Conservation (phyloP, 2,797 vertebrate genomes). For the Melanotaenia trifasciata region DNA sequence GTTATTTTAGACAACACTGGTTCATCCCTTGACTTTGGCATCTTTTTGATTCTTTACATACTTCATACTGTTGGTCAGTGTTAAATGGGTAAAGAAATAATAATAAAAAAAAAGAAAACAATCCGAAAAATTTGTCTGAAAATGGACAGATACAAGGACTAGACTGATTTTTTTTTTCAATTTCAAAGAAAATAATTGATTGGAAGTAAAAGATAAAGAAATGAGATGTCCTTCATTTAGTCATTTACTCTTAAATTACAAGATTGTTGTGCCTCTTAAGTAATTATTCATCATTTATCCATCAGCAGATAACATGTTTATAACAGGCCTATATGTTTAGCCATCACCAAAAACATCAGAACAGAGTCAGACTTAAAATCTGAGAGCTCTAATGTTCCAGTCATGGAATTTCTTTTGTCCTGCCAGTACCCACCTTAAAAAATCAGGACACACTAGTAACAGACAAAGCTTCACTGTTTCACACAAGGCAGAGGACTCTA, state of each 20-base stretch:
- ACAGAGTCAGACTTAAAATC: not conserved
- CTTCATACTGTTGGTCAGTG: not conserved
- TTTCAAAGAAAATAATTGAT: not conserved
- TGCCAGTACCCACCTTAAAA: slow-evolving; percentile 4
- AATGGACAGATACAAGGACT: not conserved
- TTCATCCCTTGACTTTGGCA: not conserved
- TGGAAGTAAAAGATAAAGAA: not conserved
- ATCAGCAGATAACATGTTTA: not conserved
- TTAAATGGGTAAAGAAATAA: not conserved
- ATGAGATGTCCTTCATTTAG: not conserved
- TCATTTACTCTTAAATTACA: not conserved
- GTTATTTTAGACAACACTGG: not conserved
- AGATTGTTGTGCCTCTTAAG: not conserved
- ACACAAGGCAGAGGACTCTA: slow-evolving; percentile 33
- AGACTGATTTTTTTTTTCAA: too few species aligned
- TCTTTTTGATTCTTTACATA: not conserved
- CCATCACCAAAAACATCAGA: not conserved
- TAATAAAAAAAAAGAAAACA: not conserved
- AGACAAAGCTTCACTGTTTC: slow-evolving; percentile 9
- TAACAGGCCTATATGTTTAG: not conserved
- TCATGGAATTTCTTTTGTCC: not conserved
- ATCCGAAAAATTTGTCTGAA: not conserved
- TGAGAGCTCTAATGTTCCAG: not conserved
- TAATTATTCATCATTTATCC: not conserved
- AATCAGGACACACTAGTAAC: not conserved